Evolutionary conservation across 2,113 vertebrate species (phyloP).

Genomic region (Oophaga pumilio): DNA sequence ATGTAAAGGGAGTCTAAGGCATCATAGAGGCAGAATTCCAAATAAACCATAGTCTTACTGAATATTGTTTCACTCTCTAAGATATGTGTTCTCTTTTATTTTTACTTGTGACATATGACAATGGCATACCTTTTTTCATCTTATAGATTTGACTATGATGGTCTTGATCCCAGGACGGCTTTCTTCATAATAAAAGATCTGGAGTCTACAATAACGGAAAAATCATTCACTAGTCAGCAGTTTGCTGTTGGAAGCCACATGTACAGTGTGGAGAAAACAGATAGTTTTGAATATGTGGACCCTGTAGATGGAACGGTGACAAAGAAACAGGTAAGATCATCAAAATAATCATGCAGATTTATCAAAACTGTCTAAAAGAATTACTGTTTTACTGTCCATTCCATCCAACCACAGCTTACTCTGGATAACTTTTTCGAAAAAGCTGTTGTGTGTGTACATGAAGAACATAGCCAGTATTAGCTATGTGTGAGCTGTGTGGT

Average conservation of each 20-base stretch:
- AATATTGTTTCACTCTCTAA: background rate
- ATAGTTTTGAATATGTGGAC: constrained; percentile 96
- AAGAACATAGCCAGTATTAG: no score
- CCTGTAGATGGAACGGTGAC: constrained; percentile 94
- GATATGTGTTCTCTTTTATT: background rate
- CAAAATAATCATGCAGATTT: background rate
- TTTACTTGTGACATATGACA: background rate
- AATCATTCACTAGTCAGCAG: constrained; percentile 90
- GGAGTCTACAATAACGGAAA: constrained; percentile 87
- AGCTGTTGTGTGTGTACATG: no score
- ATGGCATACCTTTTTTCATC: background rate
- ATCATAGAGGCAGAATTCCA: background rate
- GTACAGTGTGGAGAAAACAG: constrained; percentile 90
- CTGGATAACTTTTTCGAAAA: no score
- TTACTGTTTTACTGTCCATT: no score
- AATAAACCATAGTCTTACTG: background rate
- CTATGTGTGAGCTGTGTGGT: no score
- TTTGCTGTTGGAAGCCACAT: constrained; percentile 91
- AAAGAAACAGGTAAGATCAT: constrained; percentile 89
- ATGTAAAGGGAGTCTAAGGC: background rate
- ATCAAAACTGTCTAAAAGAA: no score
- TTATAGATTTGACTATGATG: constrained; percentile 96
- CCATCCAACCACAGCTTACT: no score
- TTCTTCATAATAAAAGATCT: constrained; percentile 95
- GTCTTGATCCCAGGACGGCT: constrained; percentile 85